Evolutionary conservation across 2,888 invertebrate genomes (phyloP), one percentile per base, ranked within the genome.

Genomic region (Perdita meconis): DNA sequence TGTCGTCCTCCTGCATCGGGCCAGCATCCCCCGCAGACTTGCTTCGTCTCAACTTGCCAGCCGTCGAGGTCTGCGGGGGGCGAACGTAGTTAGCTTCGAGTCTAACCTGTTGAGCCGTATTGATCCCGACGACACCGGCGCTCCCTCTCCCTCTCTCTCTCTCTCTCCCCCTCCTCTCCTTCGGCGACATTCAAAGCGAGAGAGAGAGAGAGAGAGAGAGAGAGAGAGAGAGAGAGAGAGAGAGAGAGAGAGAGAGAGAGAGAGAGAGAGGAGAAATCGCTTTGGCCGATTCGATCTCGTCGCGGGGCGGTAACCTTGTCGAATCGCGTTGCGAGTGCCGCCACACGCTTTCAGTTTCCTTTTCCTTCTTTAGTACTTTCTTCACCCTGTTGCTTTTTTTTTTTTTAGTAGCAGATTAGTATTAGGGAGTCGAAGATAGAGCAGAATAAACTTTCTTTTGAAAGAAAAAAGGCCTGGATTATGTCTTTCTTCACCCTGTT

Each of bases 41-140:
- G 86, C 84, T 80, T 81, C 85, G 86, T 82, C 85, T 86, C 81
- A 82, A 87, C 86, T 85, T 84, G 30, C 85, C 60, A 59, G 34
- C 59, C 61, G 47, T 61, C 51, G 61, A 50, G 61, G 26, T 42
- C 57, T 40, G 40, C 34, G 59, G 67, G 60, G 80, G 66, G 53
- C 50, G 71, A 34, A 67, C 63, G 82, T 70, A 81, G 82, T 76
- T 83, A 83, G 80, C 82, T 79, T 80, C 84, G 85, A 85, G 82
- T 86, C 84, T 90, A 90, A 91, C 90, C 90, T 78, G 81, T 90
- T 91, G 90, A 90, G 88, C 83, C 84, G 90, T 91, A 90, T 90
- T 90, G 90, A 90, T 90, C 89, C 83, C 81, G 83, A 82, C 83
- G 72, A n/a, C n/a, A n/a, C n/a, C 63, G 51, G 60, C 50, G 56